Conservation (phyloP, 2,113 vertebrate genomes). For the Marcusenius ussheri region DNA sequence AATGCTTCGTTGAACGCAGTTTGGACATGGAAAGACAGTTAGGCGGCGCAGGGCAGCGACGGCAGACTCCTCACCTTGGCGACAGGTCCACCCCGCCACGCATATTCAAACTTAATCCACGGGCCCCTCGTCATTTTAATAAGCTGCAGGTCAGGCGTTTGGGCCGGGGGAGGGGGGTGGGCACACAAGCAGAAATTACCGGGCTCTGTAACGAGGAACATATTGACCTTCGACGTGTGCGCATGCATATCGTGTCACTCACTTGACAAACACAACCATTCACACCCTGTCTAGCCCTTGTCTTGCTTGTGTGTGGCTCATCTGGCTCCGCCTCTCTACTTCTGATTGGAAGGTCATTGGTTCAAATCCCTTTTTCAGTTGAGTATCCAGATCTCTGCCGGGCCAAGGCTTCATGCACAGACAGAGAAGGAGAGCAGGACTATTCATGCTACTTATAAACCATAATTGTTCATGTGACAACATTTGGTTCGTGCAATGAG, state of each 20-base stretch:
- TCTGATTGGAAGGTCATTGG: not conserved
- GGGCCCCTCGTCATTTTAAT: conserved; percentile 73
- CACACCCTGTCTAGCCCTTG: not conserved
- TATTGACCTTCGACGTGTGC: conserved; percentile 64
- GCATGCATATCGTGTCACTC: conserved; percentile 41
- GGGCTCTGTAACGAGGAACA: conserved; percentile 91
- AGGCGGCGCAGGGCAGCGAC: conserved; percentile 79
- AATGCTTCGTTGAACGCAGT: conserved; percentile 97
- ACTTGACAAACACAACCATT: not conserved
- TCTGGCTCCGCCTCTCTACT: not conserved
- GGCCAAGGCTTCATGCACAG: not conserved
- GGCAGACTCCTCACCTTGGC: conserved; percentile 92
- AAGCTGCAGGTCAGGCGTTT: conserved; percentile 74
- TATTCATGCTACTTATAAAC: not conserved
- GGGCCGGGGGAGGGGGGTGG: conserved; percentile 47
- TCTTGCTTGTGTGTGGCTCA: not conserved
- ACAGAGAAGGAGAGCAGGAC: not conserved
- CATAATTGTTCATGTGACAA: not conserved
- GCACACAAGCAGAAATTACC: conserved; percentile 68
- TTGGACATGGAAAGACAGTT: conserved; percentile 94
- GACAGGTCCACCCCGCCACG: conserved; percentile 89
- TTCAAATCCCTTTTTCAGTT: not conserved
- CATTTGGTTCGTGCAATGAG: not conserved
- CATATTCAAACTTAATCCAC: conserved; percentile 97
- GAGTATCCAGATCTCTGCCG: not conserved